Conservation (phyloP, 2,888 invertebrate genomes). For the Scaptomyza parva region DNA sequence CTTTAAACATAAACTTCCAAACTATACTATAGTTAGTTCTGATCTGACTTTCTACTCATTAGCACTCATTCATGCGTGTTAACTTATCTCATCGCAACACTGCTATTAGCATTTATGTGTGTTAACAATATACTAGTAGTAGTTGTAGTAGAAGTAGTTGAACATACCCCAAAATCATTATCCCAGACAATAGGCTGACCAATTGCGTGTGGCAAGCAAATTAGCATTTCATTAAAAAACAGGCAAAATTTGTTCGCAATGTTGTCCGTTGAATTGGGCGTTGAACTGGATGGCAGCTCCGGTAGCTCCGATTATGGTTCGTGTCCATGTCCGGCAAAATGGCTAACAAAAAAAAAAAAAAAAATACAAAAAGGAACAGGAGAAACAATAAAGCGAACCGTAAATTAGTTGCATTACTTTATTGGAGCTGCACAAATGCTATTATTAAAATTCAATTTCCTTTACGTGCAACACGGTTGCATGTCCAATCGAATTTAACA, state of each 20-base stretch:
- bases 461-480: conserved; percentile 56
- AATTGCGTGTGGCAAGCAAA: conserved; percentile 68
- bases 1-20: background rate
- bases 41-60: background rate
- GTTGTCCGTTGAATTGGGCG: conserved; percentile 57
- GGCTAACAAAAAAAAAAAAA: conserved; percentile 8
- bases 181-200: conserved; percentile 38
- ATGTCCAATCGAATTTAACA: conserved; percentile 79
- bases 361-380: no score
- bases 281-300: no score
- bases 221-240: conserved; percentile 77
- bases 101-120: conserved; percentile 10
- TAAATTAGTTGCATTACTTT: conserved; percentile 79
- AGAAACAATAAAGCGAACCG: conserved; percentile 1
- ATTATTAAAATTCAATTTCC: conserved; percentile 78
- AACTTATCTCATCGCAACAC: conserved; percentile 21
- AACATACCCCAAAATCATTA: conserved; percentile 15
- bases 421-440: conserved; percentile 66
- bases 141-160: no score
- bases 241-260: conserved; percentile 70
- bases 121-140: conserved; percentile 10
- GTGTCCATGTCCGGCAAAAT: conserved; percentile 33
- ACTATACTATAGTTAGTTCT: no score
- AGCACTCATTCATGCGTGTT: conserved; percentile 16
- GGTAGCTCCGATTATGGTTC: conserved; percentile 21